Conservation (phyloP, 1,140 invertebrate species). For the Potamilus streckersoni region DNA sequence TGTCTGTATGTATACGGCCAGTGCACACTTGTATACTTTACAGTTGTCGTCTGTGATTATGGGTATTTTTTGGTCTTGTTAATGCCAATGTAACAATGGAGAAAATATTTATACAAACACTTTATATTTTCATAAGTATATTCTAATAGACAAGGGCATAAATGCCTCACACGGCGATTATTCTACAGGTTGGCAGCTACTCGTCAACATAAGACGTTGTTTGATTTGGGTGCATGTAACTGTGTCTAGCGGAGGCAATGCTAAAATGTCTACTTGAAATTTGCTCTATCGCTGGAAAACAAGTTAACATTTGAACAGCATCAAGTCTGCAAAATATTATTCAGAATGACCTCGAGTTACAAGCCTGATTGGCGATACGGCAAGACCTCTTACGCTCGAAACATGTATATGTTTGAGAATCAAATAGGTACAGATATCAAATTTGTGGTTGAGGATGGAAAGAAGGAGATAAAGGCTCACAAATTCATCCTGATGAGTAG, state of each 20-base stretch:
- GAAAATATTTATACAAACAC: too few relatives aligned
- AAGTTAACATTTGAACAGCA: neutral
- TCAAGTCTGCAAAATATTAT: slow-evolving; percentile 1
- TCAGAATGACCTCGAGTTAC: slow-evolving; percentile 6
- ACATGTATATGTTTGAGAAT: slow-evolving; percentile 30
- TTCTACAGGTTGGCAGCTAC: too few relatives aligned
- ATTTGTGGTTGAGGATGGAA: slow-evolving; percentile 14
- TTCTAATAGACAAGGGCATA: too few relatives aligned
- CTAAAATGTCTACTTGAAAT: neutral
- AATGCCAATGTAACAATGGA: too few relatives aligned
- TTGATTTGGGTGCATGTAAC: neutral
- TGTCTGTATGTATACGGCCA: too few relatives aligned
- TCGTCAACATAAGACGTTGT: neutral
- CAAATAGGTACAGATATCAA: slow-evolving; percentile 27
- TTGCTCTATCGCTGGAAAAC: neutral
- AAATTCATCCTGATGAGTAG: slow-evolving; percentile 47
- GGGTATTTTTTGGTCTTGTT: too few relatives aligned
- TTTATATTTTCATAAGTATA: too few relatives aligned
- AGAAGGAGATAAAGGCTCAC: slow-evolving; percentile 29
- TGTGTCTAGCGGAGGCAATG: neutral
- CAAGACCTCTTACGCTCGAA: slow-evolving; percentile 7
- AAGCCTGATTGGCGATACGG: slow-evolving; percentile 16
- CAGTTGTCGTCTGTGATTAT: too few relatives aligned
- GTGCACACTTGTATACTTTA: too few relatives aligned
- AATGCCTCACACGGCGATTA: too few relatives aligned